Base-by-base conservation (phyloP, 2,113 vertebrate species). In the Isurus oxyrinchus region DNA sequence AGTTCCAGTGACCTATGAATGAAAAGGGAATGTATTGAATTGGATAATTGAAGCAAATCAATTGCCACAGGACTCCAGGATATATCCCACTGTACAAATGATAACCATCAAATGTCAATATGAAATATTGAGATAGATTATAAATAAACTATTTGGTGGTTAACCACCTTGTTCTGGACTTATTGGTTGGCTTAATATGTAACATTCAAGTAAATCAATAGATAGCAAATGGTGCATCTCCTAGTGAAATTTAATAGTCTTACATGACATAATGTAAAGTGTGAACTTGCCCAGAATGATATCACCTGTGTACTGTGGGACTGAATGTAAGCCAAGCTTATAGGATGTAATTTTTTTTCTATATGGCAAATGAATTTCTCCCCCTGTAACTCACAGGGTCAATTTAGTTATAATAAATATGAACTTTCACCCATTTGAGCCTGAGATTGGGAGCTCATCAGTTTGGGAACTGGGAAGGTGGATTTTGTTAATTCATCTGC, bases 1-100 rank as follows among this genome's bases (percentile, higher is more conserved):
- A 99, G 97, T 97, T 99, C 99, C 98, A 99, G 97, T n/a, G 99
- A 99, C 97, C 99, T 99, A 49, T n/a, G 61, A 95, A 96, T 76
- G 67, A 76, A 96, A 86, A 61, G 72, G 25, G 87, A 63, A 61
- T 59, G 35, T 5, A 90, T 35, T 91, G 27, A 91, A 63, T 63
- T 63, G 31, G 6, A 40, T 63, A 63, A 63, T 94, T 94, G 40
- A 94, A 94, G 27, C 88, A 91, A 59, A 59, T 57, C 88, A 91
- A 91, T 59, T 16, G 87, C 27, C 27, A 57, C 27, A 88, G 25
- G 87, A 35, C 13, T 91, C 55, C 31, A 84, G 53, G 55, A 59
- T 35, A 91, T 91, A 13, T 59, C 88, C 57, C 55, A 59, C 27
- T 13, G 14, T 35, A 59, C 27, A 59, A 91, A 91, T 59, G 55